A percentile compares a stretch with the other conserved stretches of the same genome.
phyloP scores from a whole-genome alignment of 2,113 vertebrate species.

The Polypterus senegalus region DNA sequence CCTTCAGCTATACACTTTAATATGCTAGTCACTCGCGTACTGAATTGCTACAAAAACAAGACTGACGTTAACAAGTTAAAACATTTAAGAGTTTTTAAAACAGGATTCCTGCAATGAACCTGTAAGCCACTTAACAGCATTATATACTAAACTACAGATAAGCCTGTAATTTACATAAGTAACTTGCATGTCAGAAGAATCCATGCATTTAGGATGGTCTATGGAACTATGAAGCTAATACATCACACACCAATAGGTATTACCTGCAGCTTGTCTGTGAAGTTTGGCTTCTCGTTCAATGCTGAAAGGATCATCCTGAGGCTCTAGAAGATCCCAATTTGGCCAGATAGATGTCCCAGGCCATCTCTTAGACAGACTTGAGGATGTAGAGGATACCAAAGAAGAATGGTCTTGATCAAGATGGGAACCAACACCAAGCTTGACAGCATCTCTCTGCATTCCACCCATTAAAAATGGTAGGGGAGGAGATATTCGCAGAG shows the following conservation, averaged over 20 bases:
- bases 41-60: too few relatives aligned
- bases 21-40: too few relatives aligned
- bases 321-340: constrained; percentile 71
- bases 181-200: too few relatives aligned
- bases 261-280: constrained; percentile 90
- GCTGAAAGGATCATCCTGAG: constrained; percentile 79
- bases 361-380: constrained; percentile 73
- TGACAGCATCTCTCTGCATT: constrained; percentile 74
- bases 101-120: too few relatives aligned
- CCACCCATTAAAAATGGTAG: constrained; percentile 76
- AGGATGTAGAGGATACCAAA: constrained; percentile 55
- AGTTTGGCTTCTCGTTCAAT: constrained; percentile 92
- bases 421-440: constrained; percentile 61
- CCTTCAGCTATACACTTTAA: too few relatives aligned
- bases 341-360: constrained; percentile 79
- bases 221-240: too few relatives aligned
- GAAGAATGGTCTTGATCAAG: constrained; percentile 74
- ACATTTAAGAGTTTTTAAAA: too few relatives aligned
- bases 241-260: not conserved
- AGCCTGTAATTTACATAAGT: too few relatives aligned
- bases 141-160: too few relatives aligned
- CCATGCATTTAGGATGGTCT: too few relatives aligned
- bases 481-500: constrained; percentile 84
- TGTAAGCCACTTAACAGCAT: too few relatives aligned
- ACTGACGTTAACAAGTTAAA: too few relatives aligned